Conservation (phyloP, 2,888 invertebrate species). For the Andrena dorsata region DNA sequence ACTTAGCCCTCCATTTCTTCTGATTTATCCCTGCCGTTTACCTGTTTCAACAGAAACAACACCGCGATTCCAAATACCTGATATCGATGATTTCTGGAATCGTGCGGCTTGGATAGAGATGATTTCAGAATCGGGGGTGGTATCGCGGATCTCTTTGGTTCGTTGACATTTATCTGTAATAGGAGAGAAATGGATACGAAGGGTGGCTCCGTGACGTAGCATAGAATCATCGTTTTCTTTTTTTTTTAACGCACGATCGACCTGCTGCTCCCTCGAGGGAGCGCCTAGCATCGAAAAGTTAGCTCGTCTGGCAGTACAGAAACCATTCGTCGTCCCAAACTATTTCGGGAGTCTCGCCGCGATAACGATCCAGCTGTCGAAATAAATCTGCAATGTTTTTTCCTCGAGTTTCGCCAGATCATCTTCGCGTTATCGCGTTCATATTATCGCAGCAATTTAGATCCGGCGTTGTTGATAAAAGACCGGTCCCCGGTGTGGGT, state of each 20-base stretch:
- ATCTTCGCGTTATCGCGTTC: conserved; percentile 11
- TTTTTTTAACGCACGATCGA: neutral
- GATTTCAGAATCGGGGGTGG: neutral
- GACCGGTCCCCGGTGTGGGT: conserved; percentile 7
- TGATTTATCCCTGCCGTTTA: neutral
- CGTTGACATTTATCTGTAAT: neutral
- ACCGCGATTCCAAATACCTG: neutral
- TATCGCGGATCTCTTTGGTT: neutral
- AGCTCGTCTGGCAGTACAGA: neutral
- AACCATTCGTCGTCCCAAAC: conserved; percentile 18
- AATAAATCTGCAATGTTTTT: conserved; percentile 38
- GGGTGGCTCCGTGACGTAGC: neutral
- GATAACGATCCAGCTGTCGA: conserved; percentile 40
- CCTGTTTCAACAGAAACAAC: neutral
- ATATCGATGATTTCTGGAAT: neutral
- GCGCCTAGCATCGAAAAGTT: conserved; percentile 7
- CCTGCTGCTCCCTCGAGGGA: conserved; percentile 42
- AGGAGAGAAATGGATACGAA: neutral
- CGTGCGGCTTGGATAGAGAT: neutral
- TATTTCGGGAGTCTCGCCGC: conserved; percentile 13
- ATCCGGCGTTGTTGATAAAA: conserved; percentile 46
- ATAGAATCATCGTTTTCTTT: neutral
- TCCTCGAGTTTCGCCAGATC: conserved; percentile 5
- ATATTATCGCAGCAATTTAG: conserved; percentile 55
- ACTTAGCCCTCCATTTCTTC: neutral